phyloP scores from a whole-genome alignment of 2,888 invertebrate species.

The Caenorhabditis sp. region DNA sequence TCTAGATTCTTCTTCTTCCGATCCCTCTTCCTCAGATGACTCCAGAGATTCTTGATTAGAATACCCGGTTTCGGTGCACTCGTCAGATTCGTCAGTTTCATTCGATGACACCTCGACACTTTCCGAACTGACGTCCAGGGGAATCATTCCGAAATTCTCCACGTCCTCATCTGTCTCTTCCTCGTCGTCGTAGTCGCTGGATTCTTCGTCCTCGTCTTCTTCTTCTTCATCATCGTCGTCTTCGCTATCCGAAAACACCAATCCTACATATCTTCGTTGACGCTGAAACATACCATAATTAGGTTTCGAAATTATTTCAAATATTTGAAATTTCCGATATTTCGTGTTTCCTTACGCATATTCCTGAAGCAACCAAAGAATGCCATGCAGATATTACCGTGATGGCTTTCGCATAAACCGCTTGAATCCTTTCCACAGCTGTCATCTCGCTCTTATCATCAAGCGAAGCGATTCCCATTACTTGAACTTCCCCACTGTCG shows the following conservation, averaged over 20 bases:
- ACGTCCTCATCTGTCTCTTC: background rate
- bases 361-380: no score
- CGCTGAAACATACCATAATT: background rate
- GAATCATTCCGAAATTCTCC: background rate
- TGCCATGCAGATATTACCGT: background rate
- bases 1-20: background rate
- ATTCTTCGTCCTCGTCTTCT: background rate
- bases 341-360: no score
- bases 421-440: slow-evolving; percentile 14
- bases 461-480: slow-evolving; percentile 22
- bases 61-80: slow-evolving; percentile 3
- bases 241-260: no score
- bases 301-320: no score
- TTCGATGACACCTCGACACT: background rate
- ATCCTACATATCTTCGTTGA: background rate
- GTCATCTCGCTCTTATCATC: background rate
- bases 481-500: slow-evolving; percentile 5
- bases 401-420: slow-evolving; percentile 25
- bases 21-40: background rate
- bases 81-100: background rate
- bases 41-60: background rate
- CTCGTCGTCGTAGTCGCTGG: background rate
- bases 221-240: background rate
- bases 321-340: no score
- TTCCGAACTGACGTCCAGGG: background rate